Base-by-base conservation (phyloP, 2,888 invertebrate genomes). In the Brachycybe producta region DNA sequence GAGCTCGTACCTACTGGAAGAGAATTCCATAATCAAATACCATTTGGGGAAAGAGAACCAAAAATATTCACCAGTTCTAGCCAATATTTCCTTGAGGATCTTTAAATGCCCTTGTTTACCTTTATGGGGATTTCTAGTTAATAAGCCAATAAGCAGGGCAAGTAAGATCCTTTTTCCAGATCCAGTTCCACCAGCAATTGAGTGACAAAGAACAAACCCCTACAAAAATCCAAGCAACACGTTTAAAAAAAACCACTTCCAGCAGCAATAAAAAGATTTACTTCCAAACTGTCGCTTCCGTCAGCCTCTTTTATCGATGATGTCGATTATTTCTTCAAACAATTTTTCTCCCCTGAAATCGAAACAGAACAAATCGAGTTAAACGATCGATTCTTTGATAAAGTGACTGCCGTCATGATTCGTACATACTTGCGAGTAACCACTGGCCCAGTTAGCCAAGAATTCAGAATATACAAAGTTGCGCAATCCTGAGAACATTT, bases 401-500 rank as follows among this genome's bases (percentile, higher is more conserved):
- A n/a, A n/a, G n/a, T 2, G 15, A 23, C 3, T 4, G 5, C 23
- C 13, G 4, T 24, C 15, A 36, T 5, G 36, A 21, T 30, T 19
- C 2, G 11, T 7, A 39, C 52, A 55, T 58, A 70, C 72, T 62
- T 72, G 70, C 36, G 67, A 61, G 65, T 84, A 95, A 1, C 98
- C 98, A 17, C 87, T 86, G 0, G 97, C 97, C 98, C 98, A 98
- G 67, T 97, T 97, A 66, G 98, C 98, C 43, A 97, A 97, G 3
- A n/a, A n/a, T n/a, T n/a, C n/a, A n/a, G n/a, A n/a, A n/a, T n/a
- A n/a, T n/a, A n/a, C n/a, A n/a, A n/a, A n/a, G n/a, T n/a, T n/a
- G n/a, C n/a, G n/a, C n/a, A n/a, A n/a, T 98, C 98, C 43, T 97
- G 97, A 4, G 97, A 97, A 52, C 98, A 97, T 48, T 98, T 98